Conservation (phyloP, 2,888 invertebrate species). For the Spisula solida region DNA sequence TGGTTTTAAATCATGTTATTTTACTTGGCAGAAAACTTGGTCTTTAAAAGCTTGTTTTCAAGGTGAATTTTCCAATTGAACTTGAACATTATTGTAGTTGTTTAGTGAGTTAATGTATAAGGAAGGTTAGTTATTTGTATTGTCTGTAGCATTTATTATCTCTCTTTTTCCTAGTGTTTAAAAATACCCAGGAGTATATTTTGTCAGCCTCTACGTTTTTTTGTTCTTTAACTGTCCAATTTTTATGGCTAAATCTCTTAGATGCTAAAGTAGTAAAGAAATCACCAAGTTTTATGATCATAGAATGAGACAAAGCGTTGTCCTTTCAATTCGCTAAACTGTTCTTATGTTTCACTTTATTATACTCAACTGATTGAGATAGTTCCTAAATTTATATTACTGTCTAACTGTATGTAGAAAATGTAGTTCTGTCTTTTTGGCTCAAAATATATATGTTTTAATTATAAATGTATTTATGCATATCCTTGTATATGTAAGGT, state of each 20-base stretch:
- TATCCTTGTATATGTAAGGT: no score
- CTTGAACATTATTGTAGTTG: neutral
- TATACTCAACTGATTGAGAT: neutral
- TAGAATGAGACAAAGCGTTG: conserved; percentile 19
- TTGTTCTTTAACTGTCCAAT: conserved; percentile 26
- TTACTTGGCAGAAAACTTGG: neutral
- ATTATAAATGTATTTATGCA: neutral
- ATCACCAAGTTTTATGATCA: conserved; percentile 10
- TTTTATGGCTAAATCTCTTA: conserved; percentile 26
- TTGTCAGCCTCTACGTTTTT: neutral
- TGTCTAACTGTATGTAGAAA: neutral
- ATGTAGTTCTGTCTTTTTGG: neutral
- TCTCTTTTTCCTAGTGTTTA: neutral
- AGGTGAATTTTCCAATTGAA: conserved; percentile 20
- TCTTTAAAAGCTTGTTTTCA: conserved; percentile 3
- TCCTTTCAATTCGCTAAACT: conserved; percentile 11
- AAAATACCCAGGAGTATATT: conserved; percentile 16
- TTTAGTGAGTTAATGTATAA: neutral
- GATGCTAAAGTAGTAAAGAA: conserved; percentile 10
- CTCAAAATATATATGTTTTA: neutral
- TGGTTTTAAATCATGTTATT: conserved; percentile 14
- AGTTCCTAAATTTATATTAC: neutral
- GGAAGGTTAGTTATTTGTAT: neutral
- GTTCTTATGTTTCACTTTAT: conserved; percentile 16
- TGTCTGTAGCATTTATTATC: conserved; percentile 16